Conservation (phyloP, 2,797 vertebrate genomes). For the Spea hammondii region DNA sequence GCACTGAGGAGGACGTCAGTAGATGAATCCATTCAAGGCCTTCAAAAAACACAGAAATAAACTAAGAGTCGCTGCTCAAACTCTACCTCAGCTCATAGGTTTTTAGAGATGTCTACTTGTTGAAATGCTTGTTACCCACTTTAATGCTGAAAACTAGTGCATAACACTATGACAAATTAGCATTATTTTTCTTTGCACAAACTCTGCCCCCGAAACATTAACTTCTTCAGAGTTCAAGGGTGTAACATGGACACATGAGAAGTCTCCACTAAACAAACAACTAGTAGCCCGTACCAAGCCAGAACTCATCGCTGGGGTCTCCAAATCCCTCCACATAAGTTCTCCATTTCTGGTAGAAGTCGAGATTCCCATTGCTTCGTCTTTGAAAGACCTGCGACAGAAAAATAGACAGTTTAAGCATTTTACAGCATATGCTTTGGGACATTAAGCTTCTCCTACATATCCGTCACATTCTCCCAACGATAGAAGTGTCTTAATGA, state of each 20-base stretch:
- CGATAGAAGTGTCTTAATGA: no score
- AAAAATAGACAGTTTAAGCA: not conserved
- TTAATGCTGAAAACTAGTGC: no score
- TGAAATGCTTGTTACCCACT: no score
- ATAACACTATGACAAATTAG: no score
- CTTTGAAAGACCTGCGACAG: slow-evolving; percentile 80
- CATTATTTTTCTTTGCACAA: no score
- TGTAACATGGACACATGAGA: no score
- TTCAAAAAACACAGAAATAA: slow-evolving; percentile 52
- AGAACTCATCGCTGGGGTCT: slow-evolving; percentile 82
- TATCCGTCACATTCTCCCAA: no score
- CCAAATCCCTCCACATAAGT: slow-evolving; percentile 86
- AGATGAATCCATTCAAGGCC: slow-evolving; percentile 85
- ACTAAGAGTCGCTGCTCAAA: no score
- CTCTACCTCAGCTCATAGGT: not conserved
- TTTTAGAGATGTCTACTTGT: not conserved
- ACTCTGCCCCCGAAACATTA: no score
- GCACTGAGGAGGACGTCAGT: slow-evolving; percentile 71
- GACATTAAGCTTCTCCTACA: no score
- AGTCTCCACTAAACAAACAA: not conserved
- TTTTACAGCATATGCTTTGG: no score
- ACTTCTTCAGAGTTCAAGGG: no score
- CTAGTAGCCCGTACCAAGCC: slow-evolving; percentile 73
- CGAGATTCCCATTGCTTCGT: slow-evolving; percentile 74
- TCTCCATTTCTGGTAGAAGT: slow-evolving; percentile 87